Evolutionary conservation across 2,113 vertebrate species (phyloP).

Genomic region (Ptilorrhoa leucosticta): DNA sequence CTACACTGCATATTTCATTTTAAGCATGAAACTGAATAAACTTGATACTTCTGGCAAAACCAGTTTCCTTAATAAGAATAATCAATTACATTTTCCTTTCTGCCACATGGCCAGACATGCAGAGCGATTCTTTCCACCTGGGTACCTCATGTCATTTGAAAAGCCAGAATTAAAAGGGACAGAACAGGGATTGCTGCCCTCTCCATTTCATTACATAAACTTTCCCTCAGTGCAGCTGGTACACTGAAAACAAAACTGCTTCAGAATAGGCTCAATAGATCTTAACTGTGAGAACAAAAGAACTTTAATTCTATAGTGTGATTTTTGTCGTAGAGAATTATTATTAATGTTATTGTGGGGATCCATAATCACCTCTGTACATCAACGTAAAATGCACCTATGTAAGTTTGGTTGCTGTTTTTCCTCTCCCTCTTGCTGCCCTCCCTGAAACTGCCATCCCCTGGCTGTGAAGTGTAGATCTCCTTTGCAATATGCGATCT

Average conservation of each 20-base stretch:
- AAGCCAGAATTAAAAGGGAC: constrained; percentile 56
- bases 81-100: constrained; percentile 53
- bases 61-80: constrained; percentile 45
- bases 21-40: not conserved
- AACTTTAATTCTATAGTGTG: not conserved
- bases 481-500: not conserved
- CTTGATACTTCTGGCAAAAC: constrained; percentile 35
- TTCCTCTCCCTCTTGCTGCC: not conserved
- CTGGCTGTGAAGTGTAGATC: not conserved
- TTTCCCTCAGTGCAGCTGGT: constrained; percentile 7
- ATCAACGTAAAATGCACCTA: not conserved
- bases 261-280: not conserved
- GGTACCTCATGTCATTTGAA: constrained; percentile 32
- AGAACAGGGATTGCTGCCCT: constrained; percentile 41
- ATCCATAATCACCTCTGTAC: not conserved
- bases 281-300: not conserved
- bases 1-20: not conserved
- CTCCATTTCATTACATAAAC: constrained; percentile 6
- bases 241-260: not conserved
- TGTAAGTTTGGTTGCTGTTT: not conserved
- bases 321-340: not conserved
- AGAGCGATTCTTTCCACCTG: constrained; percentile 45
- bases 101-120: constrained; percentile 11
- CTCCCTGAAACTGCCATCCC: not conserved
- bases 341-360: not conserved